Base-by-base conservation (phyloP, 2,113 vertebrate species). In the Prionailurus viverrinus region DNA sequence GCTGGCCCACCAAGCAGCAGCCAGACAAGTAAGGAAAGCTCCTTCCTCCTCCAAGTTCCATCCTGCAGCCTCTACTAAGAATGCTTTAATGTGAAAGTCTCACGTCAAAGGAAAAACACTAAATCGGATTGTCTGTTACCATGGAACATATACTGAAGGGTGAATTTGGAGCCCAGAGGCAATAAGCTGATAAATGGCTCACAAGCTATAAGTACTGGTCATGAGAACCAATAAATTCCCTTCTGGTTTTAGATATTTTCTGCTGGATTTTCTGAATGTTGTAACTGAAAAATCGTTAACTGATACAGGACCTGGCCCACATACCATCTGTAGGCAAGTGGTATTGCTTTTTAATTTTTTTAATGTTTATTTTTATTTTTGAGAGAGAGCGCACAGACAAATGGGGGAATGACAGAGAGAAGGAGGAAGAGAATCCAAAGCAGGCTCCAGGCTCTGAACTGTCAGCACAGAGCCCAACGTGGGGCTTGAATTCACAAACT, bases 241-340 rank as follows among this genome's bases (percentile, higher is more conserved):
- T 66, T 91, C 65, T 96, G 5, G 14, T 58, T 89, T 95, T 45
- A 91, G 66, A 79, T 23, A 69, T 48, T 61, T 76, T 66, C 66
- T 36, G 41, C 4, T 45, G 51, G 12, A 86, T 71, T 84, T 95
- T 95, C 82, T 85, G 48, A 95, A 73, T 84, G 91, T 29, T 89
- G 7, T 33, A 65, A 66, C 8, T 33, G 71, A 96, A 97, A 93
- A 27, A 81, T 10, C 33, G 33, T 6, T 68, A 53, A 65, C n/a
- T 85, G 27, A n/a, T 79, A 53, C 11, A 86, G 6, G 10, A 86
- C 18, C 16, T 7, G 53, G 13, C 13, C 36, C 13, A 78, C 45
- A 65, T 23, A 48, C 16, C 31, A 68, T 5, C 48, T 14, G 29
- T 15, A 85, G 31, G 48, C 80, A 27, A 58, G 78, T 15, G 58